Evolutionary conservation across 1,140 invertebrate genomes (phyloP).

Genomic region (Musca vetustissima): DNA sequence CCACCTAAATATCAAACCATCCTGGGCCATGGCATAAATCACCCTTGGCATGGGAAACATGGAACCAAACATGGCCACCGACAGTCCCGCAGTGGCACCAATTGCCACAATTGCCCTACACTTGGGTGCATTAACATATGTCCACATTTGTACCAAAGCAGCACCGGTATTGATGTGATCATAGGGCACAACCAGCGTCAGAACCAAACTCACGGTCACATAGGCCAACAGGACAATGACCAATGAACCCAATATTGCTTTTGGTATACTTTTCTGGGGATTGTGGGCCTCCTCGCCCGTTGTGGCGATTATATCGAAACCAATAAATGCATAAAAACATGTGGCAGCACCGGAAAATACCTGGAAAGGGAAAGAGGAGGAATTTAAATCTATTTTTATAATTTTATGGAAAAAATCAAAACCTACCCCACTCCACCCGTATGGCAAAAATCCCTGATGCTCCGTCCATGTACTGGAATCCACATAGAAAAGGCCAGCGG

Average conservation of each 20-base stretch:
- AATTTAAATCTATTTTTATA: background rate
- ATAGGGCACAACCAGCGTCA: slow-evolving; percentile 87
- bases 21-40: slow-evolving; percentile 92
- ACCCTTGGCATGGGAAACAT: slow-evolving; percentile 96
- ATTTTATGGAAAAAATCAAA: background rate
- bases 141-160: slow-evolving; percentile 90
- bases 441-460: slow-evolving; percentile 81
- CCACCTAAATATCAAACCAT: slow-evolving; percentile 84
- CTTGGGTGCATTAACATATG: slow-evolving; percentile 79
- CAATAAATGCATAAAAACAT: slow-evolving; percentile 96
- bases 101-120: slow-evolving; percentile 89
- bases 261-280: slow-evolving; percentile 89
- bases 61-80: slow-evolving; percentile 93
- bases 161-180: slow-evolving; percentile 81
- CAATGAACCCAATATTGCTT: slow-evolving; percentile 85
- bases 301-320: slow-evolving; percentile 95
- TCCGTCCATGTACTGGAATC: slow-evolving; percentile 77
- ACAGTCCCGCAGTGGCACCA: slow-evolving; percentile 83
- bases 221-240: slow-evolving; percentile 88
- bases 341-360: slow-evolving; percentile 90
- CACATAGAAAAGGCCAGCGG: slow-evolving; percentile 85
- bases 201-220: slow-evolving; percentile 82
- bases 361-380: slow-evolving; percentile 55
- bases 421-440: slow-evolving; percentile 86
- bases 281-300: slow-evolving; percentile 94